phyloP scores from a whole-genome alignment of 2,113 vertebrate genomes.

The Psittacula cyanocephala region DNA sequence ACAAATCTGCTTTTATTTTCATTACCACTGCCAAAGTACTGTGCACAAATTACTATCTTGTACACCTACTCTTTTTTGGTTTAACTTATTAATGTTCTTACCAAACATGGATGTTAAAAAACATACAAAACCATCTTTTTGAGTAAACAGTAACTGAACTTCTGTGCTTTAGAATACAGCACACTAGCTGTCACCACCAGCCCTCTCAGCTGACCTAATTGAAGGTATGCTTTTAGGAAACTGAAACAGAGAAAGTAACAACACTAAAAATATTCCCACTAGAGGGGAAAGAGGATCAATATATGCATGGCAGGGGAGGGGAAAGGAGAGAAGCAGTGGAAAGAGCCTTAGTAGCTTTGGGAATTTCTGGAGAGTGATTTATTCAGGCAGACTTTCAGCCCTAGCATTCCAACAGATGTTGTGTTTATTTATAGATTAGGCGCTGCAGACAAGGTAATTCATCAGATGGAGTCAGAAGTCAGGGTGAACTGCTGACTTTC shows the following conservation, averaged over 20 bases:
- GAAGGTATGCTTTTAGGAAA: background rate
- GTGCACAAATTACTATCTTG: background rate
- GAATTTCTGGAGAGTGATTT: constrained; percentile 38
- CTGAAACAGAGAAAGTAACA: background rate
- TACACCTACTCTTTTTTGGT: background rate
- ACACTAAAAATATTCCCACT: background rate
- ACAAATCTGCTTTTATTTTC: background rate
- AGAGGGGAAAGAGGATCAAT: background rate
- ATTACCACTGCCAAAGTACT: background rate
- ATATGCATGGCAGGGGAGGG: background rate
- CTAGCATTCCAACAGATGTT: constrained; percentile 38
- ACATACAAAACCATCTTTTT: background rate
- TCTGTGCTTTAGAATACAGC: background rate
- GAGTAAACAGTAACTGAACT: background rate
- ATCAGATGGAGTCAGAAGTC: constrained; percentile 25
- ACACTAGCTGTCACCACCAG: background rate
- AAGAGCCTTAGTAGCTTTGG: background rate
- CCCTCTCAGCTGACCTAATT: background rate
- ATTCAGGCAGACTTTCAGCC: constrained; percentile 22
- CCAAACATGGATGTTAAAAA: background rate
- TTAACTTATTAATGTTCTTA: background rate
- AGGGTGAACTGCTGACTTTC: background rate
- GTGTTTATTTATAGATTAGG: constrained; percentile 48
- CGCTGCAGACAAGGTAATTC: constrained; percentile 37
- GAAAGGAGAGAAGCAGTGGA: background rate